Evolutionary conservation across 2,797 vertebrate species (phyloP), one percentile per base, ranked within the genome.

Genomic region (Chrosomus eos): DNA sequence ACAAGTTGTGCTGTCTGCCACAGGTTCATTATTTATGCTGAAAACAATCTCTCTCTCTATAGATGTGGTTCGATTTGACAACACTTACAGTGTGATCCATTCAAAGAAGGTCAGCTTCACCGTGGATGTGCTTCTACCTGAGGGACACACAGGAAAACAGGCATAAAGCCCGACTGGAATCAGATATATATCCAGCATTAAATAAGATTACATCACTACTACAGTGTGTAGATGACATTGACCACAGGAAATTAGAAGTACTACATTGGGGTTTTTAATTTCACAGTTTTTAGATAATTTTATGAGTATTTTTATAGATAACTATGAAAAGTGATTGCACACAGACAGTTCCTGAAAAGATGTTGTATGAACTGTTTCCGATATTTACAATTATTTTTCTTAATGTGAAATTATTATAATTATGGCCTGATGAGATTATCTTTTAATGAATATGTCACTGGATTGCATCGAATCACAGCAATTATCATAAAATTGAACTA

Each of bases 1-100:
- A 62, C 26, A 26, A 28, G 13, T 28, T 23, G 51, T 21, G 48
- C 48, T 51, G 18, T 7, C 45, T 16, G 45, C 16, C 14, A 23
- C 53, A 23, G 5, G 26, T 62, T 62, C 10, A 6, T 6, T 18
- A 21, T 67, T 78, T 21, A 5, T 64, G 45, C 33, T 62, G 8
- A 36, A 16, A 51, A 43, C 7, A 36, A n/a, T 80, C 7, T 55
- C 71, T 31, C 10, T 53, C 26, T 76, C 55, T 19, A 0, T 94
- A 99, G 98, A 99, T 18, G 97, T 99, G 67, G 91, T 99, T 89
- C 94, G 96, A 73, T 99, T 99, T 11, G 97, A 99, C 90, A 99
- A 99, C 94, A 98, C 96, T 82, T 99, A 99, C 94, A 99, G 97
- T 91, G 88, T 96, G 91, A 93, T 99, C 60, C 97, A 97, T 51